Evolutionary conservation across 2,888 invertebrate genomes (phyloP), one percentile per base, ranked within the genome.

Genomic region (Copidosoma aretas): DNA sequence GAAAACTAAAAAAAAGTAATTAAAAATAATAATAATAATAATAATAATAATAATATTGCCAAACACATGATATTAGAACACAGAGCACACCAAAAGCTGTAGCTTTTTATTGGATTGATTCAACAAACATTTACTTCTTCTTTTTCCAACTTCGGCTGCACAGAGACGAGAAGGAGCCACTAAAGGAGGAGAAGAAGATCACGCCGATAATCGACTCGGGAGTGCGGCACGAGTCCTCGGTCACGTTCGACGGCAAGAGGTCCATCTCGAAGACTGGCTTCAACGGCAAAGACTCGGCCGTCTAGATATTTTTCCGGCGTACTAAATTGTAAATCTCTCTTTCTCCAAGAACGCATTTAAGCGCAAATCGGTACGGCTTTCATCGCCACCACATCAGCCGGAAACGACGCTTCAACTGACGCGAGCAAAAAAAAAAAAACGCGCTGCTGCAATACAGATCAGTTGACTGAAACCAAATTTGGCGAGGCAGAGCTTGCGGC

Each of bases 221-320:
- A 2, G 43, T 67, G 22, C 68, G 63, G 17, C 60, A 90, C 66
- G 91, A 92, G 77, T 90, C 91, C 67, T 91, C 92, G 24, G 90
- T 93, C 24, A 93, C 93, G 81, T 94, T 91, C 80, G 93, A 94
- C 78, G 92, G 93, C 5, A 90, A 90, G 78, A 89, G 91, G 77
- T 93, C 93, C 46, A 91, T 92, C 79, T 91, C 94, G 53, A 92
- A 92, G 79, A 91, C 93, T 69, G 93, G 93, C 71, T 92, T 93
- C 77, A 92, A 94, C 79, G 94, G 94, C 76, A 94, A 94, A 86
- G 93, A 94, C 83, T 94, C 94, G n/a, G 93, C 94, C 64, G 94
- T 95, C 77, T 93, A 82, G 82, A 83, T 82, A 82, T 83, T 83
- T 80, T 81, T 83, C 84, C 84, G 83, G 81, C 84, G 84, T 84